Percentiles rank a stretch among this genome's conserved stretches.
phyloP scores from a whole-genome alignment of 1,140 invertebrate species.

The Xylocopa sonorina region DNA sequence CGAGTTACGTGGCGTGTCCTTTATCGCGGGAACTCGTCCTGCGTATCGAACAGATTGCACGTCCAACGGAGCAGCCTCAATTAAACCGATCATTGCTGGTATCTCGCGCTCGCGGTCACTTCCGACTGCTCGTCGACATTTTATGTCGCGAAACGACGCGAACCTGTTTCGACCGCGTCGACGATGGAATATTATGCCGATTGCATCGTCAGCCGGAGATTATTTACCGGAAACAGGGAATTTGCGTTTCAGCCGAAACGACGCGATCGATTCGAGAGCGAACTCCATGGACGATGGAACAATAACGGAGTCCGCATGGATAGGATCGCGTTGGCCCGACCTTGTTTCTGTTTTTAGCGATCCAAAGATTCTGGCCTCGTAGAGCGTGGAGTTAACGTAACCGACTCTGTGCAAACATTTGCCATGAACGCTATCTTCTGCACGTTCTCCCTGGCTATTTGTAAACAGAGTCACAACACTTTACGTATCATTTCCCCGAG shows the following conservation, averaged over 20 bases:
- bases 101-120: background rate
- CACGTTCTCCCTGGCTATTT: constrained; percentile 14
- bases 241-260: background rate
- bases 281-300: no score
- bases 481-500: constrained; percentile 12
- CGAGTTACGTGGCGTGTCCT: background rate
- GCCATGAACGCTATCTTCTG: constrained; percentile 13
- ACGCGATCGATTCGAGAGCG: background rate
- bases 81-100: background rate
- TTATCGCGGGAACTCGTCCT: background rate
- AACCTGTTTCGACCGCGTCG: background rate
- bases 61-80: constrained; percentile 8
- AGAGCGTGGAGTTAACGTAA: constrained; percentile 3
- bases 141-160: background rate
- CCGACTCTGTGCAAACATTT: constrained; percentile 3
- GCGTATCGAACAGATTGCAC: background rate
- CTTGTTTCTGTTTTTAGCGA: constrained; percentile 4
- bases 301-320: background rate
- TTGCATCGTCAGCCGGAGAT: no score
- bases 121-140: background rate
- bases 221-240: background rate
- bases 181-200: background rate
- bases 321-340: background rate
- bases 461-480: constrained; percentile 24
- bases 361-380: background rate